These are phyloP conservation scores for Poeciliopsis retropinna DNA, from an alignment of 2,113 vertebrate genomes.

Conservation along the genomic window DNA sequence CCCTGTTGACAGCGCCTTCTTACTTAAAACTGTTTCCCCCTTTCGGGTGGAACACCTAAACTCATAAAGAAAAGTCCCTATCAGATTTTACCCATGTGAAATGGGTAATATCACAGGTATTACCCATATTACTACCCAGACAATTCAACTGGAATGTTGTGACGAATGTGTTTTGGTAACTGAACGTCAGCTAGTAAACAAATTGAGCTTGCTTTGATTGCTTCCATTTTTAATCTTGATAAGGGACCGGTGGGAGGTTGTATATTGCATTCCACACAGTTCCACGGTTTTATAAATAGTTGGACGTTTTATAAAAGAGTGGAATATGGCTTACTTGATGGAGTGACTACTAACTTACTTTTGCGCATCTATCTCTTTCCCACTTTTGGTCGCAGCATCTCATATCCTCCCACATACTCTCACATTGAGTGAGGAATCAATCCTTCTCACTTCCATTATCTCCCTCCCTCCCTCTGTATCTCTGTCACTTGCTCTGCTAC, in stretches of 20 bases:
- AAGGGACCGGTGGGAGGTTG: background rate
- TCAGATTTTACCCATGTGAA: no score
- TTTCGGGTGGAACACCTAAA: no score
- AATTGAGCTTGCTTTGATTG: background rate
- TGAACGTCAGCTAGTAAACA: background rate
- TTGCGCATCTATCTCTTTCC: conserved; percentile 49
- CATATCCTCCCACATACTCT: conserved; percentile 73
- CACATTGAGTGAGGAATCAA: conserved; percentile 71
- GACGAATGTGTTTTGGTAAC: no score
- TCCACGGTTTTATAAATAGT: conserved; percentile 5
- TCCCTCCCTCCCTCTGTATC: conserved; percentile 37
- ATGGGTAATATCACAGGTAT: no score
- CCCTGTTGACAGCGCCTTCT: no score
- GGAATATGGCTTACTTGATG: conserved; percentile 43
- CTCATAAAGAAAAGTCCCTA: no score
- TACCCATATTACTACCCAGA: background rate
- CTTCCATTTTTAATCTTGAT: background rate
- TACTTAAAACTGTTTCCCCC: no score
- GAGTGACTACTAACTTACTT: conserved; percentile 49
- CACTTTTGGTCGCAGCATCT: conserved; percentile 59
- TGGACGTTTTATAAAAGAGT: conserved; percentile 14
- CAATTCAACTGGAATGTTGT: no score
- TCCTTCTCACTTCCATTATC: conserved; percentile 68
- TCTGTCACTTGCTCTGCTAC: conserved; percentile 55
- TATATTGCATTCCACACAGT: conserved; percentile 4